Evolutionary conservation across 2,797 vertebrate species (phyloP).

Genomic region (Manis javanica): DNA sequence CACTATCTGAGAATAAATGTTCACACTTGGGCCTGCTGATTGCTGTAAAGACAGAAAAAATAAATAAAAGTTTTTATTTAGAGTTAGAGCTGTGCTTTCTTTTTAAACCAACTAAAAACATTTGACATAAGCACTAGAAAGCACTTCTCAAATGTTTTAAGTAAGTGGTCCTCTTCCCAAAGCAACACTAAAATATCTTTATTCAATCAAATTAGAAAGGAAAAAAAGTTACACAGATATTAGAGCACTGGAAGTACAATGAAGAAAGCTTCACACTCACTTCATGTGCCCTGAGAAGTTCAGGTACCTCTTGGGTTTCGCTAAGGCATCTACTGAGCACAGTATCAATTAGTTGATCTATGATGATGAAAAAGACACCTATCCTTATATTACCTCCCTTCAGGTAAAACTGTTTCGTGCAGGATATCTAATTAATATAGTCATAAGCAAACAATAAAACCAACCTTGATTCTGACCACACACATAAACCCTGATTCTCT

Average conservation of each 20-base stretch:
- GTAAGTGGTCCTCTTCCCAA: neutral
- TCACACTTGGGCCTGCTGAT: neutral
- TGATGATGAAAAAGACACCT: neutral
- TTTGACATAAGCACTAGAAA: neutral
- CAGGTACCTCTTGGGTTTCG: neutral
- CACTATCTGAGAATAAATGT: neutral
- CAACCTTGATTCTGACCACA: neutral
- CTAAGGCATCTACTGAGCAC: neutral
- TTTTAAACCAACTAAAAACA: neutral
- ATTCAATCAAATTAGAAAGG: neutral
- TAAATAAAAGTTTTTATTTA: neutral
- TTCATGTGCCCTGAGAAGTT: neutral
- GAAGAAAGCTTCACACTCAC: neutral
- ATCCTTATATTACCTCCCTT: neutral
- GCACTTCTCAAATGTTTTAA: conserved; percentile 7
- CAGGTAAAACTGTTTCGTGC: neutral
- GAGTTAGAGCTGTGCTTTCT: neutral
- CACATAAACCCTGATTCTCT: neutral
- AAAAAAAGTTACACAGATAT: neutral
- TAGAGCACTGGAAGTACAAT: neutral
- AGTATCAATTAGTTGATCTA: neutral
- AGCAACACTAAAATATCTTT: conserved; percentile 14
- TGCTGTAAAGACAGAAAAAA: neutral
- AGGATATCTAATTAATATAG: neutral
- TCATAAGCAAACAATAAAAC: neutral